Evolutionary conservation across 1,140 invertebrate genomes (phyloP).

Genomic region (Bombus cullumanus): DNA sequence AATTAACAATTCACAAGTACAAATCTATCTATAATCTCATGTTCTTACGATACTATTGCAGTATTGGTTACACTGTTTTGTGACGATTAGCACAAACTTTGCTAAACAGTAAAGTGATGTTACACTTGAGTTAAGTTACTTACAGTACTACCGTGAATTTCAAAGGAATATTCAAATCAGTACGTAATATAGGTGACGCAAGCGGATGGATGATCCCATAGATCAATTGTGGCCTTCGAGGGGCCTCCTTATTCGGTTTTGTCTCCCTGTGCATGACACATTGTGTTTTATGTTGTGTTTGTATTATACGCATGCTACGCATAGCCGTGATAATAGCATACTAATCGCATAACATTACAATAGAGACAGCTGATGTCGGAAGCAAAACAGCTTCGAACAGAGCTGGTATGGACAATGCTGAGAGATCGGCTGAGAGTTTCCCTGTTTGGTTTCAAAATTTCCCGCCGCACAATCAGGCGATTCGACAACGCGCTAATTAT

Average conservation of each 20-base stretch:
- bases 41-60: too few species aligned
- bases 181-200: background rate
- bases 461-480: background rate
- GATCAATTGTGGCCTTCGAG: constrained; percentile 22
- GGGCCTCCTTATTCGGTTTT: constrained; percentile 11
- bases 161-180: constrained; percentile 27
- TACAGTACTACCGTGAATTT: background rate
- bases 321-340: constrained; percentile 16
- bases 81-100: background rate
- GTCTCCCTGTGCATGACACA: background rate
- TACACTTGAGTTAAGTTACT: background rate
- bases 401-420: background rate
- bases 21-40: too few species aligned
- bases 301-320: background rate
- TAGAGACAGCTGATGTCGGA: background rate
- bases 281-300: constrained; percentile 36
- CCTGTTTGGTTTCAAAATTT: constrained; percentile 31
- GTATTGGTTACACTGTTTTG: background rate
- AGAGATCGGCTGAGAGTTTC: constrained; percentile 5
- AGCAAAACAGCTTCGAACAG: background rate
- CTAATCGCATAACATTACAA: constrained; percentile 11
- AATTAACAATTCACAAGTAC: too few species aligned
- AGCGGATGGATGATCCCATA: constrained; percentile 15
- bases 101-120: background rate
- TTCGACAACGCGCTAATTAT: background rate